Conservation (phyloP, 1,140 invertebrate genomes). For the Lysiphlebus fabarum region DNA sequence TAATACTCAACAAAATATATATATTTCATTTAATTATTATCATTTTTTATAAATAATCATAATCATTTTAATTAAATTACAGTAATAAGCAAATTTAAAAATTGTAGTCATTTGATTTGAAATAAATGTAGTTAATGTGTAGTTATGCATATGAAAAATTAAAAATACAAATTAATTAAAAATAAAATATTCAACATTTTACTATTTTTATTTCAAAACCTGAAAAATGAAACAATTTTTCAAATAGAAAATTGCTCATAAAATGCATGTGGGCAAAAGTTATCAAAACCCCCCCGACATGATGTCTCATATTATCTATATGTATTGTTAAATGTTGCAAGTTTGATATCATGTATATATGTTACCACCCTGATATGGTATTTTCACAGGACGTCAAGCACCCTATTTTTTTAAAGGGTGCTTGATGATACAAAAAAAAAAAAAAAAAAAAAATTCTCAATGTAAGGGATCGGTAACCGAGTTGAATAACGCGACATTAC, state of each 20-base stretch:
- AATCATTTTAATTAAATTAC: too few relatives aligned
- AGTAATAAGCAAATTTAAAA: too few relatives aligned
- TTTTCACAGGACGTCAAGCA: conserved; percentile 54
- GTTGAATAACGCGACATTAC: conserved; percentile 56
- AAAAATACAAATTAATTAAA: too few relatives aligned
- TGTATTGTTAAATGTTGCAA: conserved; percentile 34
- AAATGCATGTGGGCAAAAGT: conserved; percentile 5
- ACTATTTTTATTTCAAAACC: too few relatives aligned
- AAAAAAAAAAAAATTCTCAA: background rate
- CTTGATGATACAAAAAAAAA: conserved; percentile 28
- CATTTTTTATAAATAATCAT: too few relatives aligned
- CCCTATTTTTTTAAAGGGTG: conserved; percentile 30
- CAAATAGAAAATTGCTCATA: background rate
- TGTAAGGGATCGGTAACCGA: conserved; percentile 41
- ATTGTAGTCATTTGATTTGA: too few relatives aligned
- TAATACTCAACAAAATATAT: too few relatives aligned
- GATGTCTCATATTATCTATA: conserved; percentile 21
- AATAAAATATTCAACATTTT: too few relatives aligned
- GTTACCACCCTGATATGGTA: conserved; percentile 47
- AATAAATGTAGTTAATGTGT: too few relatives aligned
- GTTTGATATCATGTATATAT: conserved; percentile 45
- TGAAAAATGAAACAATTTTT: too few relatives aligned
- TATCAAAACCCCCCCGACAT: conserved; percentile 10
- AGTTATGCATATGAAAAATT: too few relatives aligned
- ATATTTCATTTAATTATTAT: too few relatives aligned